These are phyloP conservation scores for Tragelaphus buxtoni DNA, from an alignment of 2,113 vertebrate genomes.

Conservation along the genomic window DNA sequence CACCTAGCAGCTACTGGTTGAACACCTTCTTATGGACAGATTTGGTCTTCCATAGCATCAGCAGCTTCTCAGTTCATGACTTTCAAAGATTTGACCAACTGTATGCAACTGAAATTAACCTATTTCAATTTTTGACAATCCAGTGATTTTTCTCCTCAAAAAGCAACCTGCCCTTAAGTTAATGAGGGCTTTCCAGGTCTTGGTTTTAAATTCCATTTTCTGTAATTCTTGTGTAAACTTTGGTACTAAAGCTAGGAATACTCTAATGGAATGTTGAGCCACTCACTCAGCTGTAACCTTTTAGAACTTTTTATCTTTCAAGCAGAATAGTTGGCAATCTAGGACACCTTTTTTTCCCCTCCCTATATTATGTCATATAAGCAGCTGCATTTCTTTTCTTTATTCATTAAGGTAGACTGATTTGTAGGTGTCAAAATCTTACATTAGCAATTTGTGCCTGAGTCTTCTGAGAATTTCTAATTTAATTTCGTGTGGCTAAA, in stretches of 20 bases:
- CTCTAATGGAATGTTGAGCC: neutral
- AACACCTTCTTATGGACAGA: neutral
- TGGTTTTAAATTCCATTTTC: neutral
- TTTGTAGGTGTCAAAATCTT: neutral
- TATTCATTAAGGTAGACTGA: neutral
- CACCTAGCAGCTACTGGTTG: neutral
- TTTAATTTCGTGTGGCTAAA: constrained; percentile 10
- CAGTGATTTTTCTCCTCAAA: neutral
- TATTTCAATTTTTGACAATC: neutral
- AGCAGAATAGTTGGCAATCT: neutral
- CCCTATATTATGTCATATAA: neutral
- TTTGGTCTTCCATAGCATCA: neutral
- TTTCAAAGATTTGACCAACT: neutral
- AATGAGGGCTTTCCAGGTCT: neutral
- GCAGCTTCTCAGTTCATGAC: neutral
- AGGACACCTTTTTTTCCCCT: neutral
- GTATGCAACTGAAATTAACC: neutral
- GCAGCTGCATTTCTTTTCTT: neutral
- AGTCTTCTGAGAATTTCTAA: neutral
- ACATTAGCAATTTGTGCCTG: neutral
- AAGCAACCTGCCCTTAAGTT: neutral
- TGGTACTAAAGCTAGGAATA: neutral
- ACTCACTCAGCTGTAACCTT: neutral
- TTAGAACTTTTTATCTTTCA: neutral
- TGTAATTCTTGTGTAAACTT: neutral